phyloP scores from a whole-genome alignment of 1,140 invertebrate species.

The Bombus haemorrhoidalis region DNA sequence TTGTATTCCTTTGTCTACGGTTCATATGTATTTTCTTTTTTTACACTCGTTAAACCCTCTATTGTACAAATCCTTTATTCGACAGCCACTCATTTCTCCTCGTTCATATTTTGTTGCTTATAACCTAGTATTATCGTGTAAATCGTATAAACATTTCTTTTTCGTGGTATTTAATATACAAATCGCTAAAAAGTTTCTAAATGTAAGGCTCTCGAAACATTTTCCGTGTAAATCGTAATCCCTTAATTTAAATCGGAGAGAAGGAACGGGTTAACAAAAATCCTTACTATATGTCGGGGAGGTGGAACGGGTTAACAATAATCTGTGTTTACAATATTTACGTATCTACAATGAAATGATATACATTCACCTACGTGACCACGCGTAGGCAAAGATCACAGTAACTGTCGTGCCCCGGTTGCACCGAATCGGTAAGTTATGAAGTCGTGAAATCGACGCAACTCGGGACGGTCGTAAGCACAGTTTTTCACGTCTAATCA shows the following conservation, averaged over 20 bases:
- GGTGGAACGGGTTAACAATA: neutral
- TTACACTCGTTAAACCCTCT: conserved; percentile 52
- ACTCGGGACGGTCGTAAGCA: neutral
- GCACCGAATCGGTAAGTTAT: neutral
- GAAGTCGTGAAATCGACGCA: neutral
- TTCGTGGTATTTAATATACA: conserved; percentile 30
- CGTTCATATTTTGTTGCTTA: conserved; percentile 40
- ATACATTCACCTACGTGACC: conserved; percentile 31
- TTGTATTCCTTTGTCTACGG: conserved; percentile 15
- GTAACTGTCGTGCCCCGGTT: neutral
- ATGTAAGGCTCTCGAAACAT: neutral
- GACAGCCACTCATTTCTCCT: conserved; percentile 21
- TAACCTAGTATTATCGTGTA: conserved; percentile 32
- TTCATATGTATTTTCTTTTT: conserved; percentile 24
- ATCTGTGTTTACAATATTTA: conserved; percentile 7
- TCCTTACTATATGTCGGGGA: neutral
- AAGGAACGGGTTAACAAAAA: neutral
- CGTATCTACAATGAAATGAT: conserved; percentile 47
- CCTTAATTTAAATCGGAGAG: neutral
- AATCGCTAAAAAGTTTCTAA: conserved; percentile 5
- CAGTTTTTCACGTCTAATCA: neutral
- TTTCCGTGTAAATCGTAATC: neutral
- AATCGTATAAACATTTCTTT: conserved; percentile 43
- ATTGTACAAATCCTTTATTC: conserved; percentile 66
- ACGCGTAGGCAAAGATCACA: conserved; percentile 33